These are phyloP conservation scores for Austrolebias charrua DNA, from an alignment of 2,797 vertebrate genomes.

Conservation along the genomic window DNA sequence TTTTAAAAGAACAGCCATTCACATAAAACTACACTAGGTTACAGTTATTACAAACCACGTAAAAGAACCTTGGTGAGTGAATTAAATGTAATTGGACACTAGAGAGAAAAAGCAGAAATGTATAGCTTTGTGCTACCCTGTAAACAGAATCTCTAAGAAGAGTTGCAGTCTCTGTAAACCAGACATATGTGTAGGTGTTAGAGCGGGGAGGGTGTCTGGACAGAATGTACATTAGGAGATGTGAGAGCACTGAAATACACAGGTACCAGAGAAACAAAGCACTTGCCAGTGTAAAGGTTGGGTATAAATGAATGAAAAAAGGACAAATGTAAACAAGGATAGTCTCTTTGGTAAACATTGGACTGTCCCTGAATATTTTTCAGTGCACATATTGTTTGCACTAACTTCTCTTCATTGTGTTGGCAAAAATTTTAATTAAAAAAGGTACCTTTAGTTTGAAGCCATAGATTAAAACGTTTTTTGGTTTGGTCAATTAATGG, in stretches of 20 bases:
- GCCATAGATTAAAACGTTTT: too few relatives aligned
- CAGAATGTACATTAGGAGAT: slow-evolving; percentile 54
- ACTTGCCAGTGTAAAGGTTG: slow-evolving; percentile 55
- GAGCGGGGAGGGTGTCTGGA: slow-evolving; percentile 43
- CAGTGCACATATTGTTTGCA: slow-evolving; percentile 45
- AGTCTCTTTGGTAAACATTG: slow-evolving; percentile 74
- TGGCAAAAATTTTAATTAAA: slow-evolving; percentile 32
- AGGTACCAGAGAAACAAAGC: slow-evolving; percentile 48
- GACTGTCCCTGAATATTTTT: slow-evolving; percentile 51
- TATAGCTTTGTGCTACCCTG: slow-evolving; percentile 67
- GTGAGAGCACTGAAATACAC: slow-evolving; percentile 40
- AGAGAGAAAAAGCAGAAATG: slow-evolving; percentile 53
- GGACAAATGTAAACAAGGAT: slow-evolving; percentile 65
- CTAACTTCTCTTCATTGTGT: slow-evolving; percentile 39
- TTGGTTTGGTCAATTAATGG: too few relatives aligned
- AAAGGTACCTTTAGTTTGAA: slow-evolving; percentile 34
- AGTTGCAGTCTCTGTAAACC: slow-evolving; percentile 33
- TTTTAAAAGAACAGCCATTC: slow-evolving; percentile 78
- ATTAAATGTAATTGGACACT: slow-evolving; percentile 45
- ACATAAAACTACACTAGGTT: slow-evolving; percentile 73
- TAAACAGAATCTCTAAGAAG: slow-evolving; percentile 56
- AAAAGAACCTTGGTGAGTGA: slow-evolving; percentile 49
- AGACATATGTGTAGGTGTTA: slow-evolving; percentile 51
- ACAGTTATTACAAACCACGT: slow-evolving; percentile 74
- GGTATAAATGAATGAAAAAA: slow-evolving; percentile 49